phyloP scores from a whole-genome alignment of 2,797 vertebrate species.

The Artibeus jamaicensis region DNA sequence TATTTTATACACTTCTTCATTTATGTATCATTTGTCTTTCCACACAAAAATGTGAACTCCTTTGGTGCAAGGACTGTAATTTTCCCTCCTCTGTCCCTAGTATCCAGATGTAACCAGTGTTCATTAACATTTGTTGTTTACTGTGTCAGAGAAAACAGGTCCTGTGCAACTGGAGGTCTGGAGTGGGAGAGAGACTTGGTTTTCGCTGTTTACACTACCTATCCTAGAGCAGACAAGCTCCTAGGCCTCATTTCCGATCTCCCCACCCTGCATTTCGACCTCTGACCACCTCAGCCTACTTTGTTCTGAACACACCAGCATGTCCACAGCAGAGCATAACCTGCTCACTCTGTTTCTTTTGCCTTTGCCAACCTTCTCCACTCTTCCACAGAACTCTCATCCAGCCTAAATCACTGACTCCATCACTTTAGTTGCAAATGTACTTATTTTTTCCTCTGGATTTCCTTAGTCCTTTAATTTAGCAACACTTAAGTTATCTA shows the following conservation, averaged over 20 bases:
- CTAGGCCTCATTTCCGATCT: background rate
- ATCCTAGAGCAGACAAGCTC: background rate
- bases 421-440: background rate
- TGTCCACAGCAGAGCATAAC: too few relatives aligned
- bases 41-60: background rate
- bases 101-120: background rate
- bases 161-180: fast-evolving
- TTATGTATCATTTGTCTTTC: background rate
- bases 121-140: background rate
- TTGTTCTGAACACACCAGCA: background rate
- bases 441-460: background rate
- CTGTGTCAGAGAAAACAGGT: background rate
- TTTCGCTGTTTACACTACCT: background rate
- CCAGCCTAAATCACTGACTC: background rate
- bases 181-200: background rate
- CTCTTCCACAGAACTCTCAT: background rate
- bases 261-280: background rate
- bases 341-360: background rate
- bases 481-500: background rate
- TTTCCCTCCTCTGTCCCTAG: background rate
- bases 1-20: background rate
- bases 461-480: background rate
- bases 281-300: too few relatives aligned
- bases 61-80: background rate
- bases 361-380: background rate